Evolutionary conservation across 2,888 invertebrate species (phyloP).

Genomic region (Lottia scabra): DNA sequence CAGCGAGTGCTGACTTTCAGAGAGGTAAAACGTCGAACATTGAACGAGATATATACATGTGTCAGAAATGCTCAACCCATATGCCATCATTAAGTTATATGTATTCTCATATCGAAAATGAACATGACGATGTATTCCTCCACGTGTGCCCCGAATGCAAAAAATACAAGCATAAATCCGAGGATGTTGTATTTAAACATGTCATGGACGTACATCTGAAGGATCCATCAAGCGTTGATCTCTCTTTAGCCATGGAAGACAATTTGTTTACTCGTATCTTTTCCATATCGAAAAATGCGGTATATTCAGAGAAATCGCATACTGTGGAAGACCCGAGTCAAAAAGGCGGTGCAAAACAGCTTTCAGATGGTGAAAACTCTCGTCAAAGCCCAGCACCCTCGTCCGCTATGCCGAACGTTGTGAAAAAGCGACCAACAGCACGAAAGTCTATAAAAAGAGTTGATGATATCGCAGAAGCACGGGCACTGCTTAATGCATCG

Average conservation of each 20-base stretch:
- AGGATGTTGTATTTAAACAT: conserved; percentile 39
- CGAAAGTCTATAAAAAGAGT: neutral
- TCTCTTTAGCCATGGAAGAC: conserved; percentile 48
- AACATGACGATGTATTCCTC: conserved; percentile 54
- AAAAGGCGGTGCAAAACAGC: neutral
- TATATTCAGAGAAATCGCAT: conserved; percentile 21
- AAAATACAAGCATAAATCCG: conserved; percentile 45
- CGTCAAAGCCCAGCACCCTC: neutral
- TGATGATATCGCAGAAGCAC: neutral
- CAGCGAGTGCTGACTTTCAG: conserved; percentile 37
- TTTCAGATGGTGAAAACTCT: neutral
- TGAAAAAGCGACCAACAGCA: neutral
- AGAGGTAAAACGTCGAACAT: conserved; percentile 44
- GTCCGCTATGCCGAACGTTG: neutral
- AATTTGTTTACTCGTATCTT: conserved; percentile 39
- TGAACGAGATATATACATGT: conserved; percentile 59
- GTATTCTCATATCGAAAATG: conserved; percentile 49
- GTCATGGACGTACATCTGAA: conserved; percentile 34
- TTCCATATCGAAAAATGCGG: conserved; percentile 27
- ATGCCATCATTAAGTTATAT: conserved; percentile 52
- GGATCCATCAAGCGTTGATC: conserved; percentile 33
- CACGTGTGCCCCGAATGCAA: conserved; percentile 51
- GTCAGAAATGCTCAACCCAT: conserved; percentile 52
- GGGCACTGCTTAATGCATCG: neutral
- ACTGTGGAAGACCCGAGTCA: neutral